These are phyloP conservation scores for Strigamia crassipes DNA, from an alignment of 2,888 invertebrate species.

Conservation along the genomic window DNA sequence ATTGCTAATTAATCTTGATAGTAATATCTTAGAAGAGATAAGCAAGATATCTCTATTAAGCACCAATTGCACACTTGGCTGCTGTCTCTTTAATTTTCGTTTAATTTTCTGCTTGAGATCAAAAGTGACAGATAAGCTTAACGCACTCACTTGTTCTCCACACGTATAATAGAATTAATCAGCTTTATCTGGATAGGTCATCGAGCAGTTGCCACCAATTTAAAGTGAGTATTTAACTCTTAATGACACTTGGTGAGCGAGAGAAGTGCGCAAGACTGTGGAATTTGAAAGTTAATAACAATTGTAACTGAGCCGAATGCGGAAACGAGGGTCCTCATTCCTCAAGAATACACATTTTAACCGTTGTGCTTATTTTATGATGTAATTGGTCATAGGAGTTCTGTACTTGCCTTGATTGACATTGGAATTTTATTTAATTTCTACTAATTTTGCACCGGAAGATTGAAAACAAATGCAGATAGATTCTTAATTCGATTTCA, in stretches of 20 bases:
- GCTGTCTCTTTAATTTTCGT: conserved; percentile 42
- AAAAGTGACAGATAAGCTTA: conserved; percentile 42
- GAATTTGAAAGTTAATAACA: conserved; percentile 33
- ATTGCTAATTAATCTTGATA: conserved; percentile 2
- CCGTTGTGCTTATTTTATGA: not conserved
- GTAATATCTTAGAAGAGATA: conserved; percentile 26
- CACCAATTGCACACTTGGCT: conserved; percentile 38
- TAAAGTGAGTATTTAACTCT: conserved; percentile 39
- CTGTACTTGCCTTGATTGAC: not conserved
- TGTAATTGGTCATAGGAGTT: not conserved
- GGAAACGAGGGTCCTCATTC: not conserved
- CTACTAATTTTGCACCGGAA: not conserved
- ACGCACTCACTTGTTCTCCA: conserved; percentile 38
- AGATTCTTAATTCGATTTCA: not conserved
- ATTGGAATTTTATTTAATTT: conserved; percentile 22
- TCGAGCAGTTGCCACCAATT: conserved; percentile 42
- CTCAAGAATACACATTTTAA: not conserved
- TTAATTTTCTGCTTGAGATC: conserved; percentile 42
- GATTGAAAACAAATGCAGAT: not conserved
- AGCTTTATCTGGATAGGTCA: conserved; percentile 42
- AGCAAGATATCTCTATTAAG: conserved; percentile 38
- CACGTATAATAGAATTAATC: conserved; percentile 42
- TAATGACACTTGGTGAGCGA: conserved; percentile 19
- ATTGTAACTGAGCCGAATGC: not conserved
- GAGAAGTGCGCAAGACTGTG: not conserved